A percentile compares a stretch with the other conserved stretches of the same genome.
Conservation (phyloP, 2,113 vertebrate species). For the Myanophis thanlyinensis region DNA sequence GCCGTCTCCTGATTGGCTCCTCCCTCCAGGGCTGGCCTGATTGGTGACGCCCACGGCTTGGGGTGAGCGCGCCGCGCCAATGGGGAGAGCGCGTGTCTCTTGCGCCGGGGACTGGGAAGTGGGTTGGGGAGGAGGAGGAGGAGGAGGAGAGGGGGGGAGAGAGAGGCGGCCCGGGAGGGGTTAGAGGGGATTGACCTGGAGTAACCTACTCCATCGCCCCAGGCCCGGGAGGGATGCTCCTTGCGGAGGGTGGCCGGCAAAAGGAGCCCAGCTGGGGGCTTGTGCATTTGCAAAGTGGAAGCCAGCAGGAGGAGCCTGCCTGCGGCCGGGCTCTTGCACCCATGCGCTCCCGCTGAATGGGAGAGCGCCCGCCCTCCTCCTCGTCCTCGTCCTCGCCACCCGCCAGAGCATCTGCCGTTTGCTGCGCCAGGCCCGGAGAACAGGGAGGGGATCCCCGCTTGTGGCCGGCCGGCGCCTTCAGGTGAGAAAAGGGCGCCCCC, state of each 20-base stretch:
- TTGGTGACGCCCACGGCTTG: background rate
- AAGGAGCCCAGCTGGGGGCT: background rate
- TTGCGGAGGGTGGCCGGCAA: background rate
- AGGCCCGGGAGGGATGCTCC: background rate
- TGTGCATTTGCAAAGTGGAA: background rate
- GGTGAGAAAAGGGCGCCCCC: background rate
- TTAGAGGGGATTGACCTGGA: background rate
- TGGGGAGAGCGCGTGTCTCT: background rate
- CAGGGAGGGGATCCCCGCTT: no score
- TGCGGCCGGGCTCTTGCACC: background rate
- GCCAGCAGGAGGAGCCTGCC: background rate
- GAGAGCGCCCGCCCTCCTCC: background rate
- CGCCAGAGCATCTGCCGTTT: background rate
- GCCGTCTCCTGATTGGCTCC: background rate
- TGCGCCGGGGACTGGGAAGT: background rate
- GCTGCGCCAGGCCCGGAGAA: background rate
- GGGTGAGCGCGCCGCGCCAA: constrained; percentile 12
- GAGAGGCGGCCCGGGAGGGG: background rate
- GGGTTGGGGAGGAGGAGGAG: background rate
- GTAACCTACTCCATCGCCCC: background rate
- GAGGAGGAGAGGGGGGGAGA: background rate
- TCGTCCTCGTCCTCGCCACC: background rate
- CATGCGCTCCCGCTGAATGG: constrained; percentile 5
- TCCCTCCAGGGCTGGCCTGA: background rate
- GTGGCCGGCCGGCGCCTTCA: background rate